Conservation (phyloP, 2,113 vertebrate genomes). For the Paedocypris sp. region DNA sequence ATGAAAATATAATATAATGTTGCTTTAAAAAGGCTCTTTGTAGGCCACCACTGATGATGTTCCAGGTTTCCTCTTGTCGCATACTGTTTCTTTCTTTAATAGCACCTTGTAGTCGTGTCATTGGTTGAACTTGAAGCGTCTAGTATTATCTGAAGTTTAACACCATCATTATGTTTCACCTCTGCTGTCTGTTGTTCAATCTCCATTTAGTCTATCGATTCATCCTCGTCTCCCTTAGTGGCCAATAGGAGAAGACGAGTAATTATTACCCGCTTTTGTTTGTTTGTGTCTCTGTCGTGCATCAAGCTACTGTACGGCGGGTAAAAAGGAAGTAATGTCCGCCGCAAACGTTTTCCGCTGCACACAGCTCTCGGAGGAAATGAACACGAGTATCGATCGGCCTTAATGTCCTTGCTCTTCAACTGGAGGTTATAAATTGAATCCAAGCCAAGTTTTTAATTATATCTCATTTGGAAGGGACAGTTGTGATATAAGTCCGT, state of each 20-base stretch:
- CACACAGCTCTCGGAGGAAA: not conserved
- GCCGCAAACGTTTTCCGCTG: not conserved
- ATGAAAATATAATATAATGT: too few relatives aligned
- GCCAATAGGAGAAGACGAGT: conserved; percentile 39
- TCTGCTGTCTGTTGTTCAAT: conserved; percentile 42
- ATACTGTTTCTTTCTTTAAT: conserved; percentile 3
- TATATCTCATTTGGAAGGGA: conserved; percentile 6
- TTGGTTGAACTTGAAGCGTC: conserved; percentile 23
- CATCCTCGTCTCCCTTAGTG: conserved; percentile 46
- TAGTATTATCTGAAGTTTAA: conserved; percentile 37
- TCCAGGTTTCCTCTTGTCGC: not conserved
- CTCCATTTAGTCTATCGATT: conserved; percentile 56
- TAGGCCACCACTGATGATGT: too few relatives aligned
- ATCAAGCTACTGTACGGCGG: conserved; percentile 3
- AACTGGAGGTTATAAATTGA: not conserved
- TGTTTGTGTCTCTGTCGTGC: not conserved
- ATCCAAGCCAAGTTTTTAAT: conserved; percentile 13
- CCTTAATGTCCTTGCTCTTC: not conserved
- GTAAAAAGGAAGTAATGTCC: conserved; percentile 13
- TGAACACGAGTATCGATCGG: not conserved
- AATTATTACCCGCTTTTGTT: conserved; percentile 16
- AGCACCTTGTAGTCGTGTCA: conserved; percentile 14
- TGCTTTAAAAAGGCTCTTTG: too few relatives aligned
- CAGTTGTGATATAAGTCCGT: conserved; percentile 1
- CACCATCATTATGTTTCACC: conserved; percentile 48